These are phyloP conservation scores for Synanceia verrucosa DNA, from an alignment of 2,797 vertebrate species.

Conservation along the genomic window DNA sequence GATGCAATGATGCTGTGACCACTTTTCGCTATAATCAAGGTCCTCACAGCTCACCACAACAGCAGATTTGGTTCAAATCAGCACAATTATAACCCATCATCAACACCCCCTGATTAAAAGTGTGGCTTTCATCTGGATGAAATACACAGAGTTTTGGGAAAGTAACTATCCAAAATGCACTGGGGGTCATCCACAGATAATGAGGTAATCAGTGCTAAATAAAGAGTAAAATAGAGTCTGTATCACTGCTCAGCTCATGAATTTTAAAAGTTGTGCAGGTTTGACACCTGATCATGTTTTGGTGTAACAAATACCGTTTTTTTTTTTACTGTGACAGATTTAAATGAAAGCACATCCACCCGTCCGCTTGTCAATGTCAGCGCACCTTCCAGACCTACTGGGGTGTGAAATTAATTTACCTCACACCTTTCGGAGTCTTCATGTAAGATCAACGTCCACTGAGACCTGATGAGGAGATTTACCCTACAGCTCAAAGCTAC, in stretches of 20 bases:
- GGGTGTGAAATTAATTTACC: conserved; percentile 75
- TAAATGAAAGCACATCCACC: conserved; percentile 36
- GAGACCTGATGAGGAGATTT: conserved; percentile 59
- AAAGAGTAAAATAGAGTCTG: conserved; percentile 19
- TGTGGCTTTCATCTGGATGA: conserved; percentile 26
- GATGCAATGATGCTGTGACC: conserved; percentile 13
- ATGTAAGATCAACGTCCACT: conserved; percentile 61
- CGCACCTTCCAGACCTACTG: conserved; percentile 60
- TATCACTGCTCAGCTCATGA: conserved; percentile 11
- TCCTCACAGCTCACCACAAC: conserved; percentile 20
- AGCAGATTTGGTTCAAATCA: conserved; percentile 38
- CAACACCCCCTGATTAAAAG: conserved; percentile 43
- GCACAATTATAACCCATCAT: conserved; percentile 20
- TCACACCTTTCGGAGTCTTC: conserved; percentile 70
- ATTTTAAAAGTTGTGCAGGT: conserved; percentile 26
- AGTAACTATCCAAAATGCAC: conserved; percentile 7
- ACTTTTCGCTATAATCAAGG: conserved; percentile 26
- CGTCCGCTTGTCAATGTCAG: conserved; percentile 53
- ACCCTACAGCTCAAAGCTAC: conserved; percentile 45
- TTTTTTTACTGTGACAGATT: conserved; percentile 28
- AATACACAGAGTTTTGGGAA: conserved; percentile 25
- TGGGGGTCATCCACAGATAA: conserved; percentile 17
- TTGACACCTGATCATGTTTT: too few relatives aligned
- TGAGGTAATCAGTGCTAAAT: conserved; percentile 33
- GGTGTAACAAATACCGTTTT: conserved; percentile 17